Base-by-base conservation (phyloP, 1,140 invertebrate species). In the Holotrichia oblita region DNA sequence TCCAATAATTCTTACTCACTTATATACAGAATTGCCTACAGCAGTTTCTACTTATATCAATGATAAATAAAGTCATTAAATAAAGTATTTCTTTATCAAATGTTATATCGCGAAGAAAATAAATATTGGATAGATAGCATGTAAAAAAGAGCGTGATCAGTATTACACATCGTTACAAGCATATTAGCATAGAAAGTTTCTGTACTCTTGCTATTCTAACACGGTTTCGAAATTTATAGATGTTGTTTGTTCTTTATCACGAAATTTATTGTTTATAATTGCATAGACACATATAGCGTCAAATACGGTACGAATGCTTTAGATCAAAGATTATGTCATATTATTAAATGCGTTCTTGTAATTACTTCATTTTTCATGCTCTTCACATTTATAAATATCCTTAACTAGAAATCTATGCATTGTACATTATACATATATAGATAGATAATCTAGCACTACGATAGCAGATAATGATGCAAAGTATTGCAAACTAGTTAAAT, bases 221-320 rank as follows among this genome's bases (percentile, higher is more conserved):
- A 48, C 48, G 17, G 48, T 55, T 55, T 17, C 48, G 48, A 55
- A 55, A 55, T 55, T 55, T 55, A 55, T 55, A 55, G 48, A 14
- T 55, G 48, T 55, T 55, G 48, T 17, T 55, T 55, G 48, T 55
- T 55, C 48, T n/a, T 14, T 55, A 55, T 55, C 48, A 55, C 48
- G 14, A 55, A 55, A 55, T 55, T 55, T 55, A 55, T 55, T 55
- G 48, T 55, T 55, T 55, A 55, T 55, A 55, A 55, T 55, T 55
- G 48, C 17, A 55, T 20, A 55, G n/a, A 55, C 6, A 55, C 48
- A 17, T 55, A 55, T 55, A 20, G 17, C 48, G n/a, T 55, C n/a
- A 17, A 55, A 55, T 17, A 55, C 48, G n/a, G n/a, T n/a, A n/a
- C 3, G 48, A 14, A 10, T 6, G 48, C 17, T 55, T n/a, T 55